Conservation (phyloP, 2,888 invertebrate species). For the Limenitis camilla region DNA sequence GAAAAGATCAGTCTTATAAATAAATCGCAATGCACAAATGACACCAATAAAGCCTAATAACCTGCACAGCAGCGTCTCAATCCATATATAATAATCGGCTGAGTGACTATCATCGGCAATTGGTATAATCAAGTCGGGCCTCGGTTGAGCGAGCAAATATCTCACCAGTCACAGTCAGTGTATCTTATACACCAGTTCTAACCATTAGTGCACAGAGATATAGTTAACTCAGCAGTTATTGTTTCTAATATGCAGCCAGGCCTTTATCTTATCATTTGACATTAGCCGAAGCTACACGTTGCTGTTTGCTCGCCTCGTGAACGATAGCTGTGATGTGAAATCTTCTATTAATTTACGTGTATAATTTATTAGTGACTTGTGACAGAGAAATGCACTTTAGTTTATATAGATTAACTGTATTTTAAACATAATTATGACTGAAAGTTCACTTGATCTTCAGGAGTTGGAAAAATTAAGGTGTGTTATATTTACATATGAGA, state of each 20-base stretch:
- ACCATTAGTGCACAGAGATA: slow-evolving; percentile 4
- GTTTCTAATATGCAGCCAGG: slow-evolving; percentile 53
- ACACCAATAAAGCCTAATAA: slow-evolving; percentile 15
- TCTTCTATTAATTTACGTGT: slow-evolving; percentile 22
- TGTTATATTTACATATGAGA: not conserved
- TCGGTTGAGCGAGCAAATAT: slow-evolving; percentile 23
- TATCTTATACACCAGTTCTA: slow-evolving; percentile 15
- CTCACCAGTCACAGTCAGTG: slow-evolving; percentile 16
- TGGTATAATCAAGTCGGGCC: slow-evolving; percentile 47
- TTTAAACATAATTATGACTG: slow-evolving; percentile 40
- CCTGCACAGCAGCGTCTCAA: slow-evolving; percentile 15
- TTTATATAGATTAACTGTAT: slow-evolving; percentile 6
- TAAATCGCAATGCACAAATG: slow-evolving; percentile 10
- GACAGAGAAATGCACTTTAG: slow-evolving; percentile 13
- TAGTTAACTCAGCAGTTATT: slow-evolving; percentile 26
- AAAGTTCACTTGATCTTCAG: slow-evolving; percentile 48
- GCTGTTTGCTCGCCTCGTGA: slow-evolving; percentile 41
- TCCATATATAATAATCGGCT: slow-evolving; percentile 18
- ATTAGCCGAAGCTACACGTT: slow-evolving; percentile 49
- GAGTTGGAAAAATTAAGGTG: slow-evolving; percentile 62
- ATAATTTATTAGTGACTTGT: slow-evolving; percentile 18
- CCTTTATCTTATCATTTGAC: slow-evolving; percentile 56
- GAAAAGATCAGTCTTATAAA: not conserved
- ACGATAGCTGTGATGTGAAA: slow-evolving; percentile 42
- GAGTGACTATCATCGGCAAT: slow-evolving; percentile 38